A percentile compares a stretch with the other conserved stretches of the same genome.
Conservation (phyloP, 2,113 vertebrate species). For the Charina bottae region DNA sequence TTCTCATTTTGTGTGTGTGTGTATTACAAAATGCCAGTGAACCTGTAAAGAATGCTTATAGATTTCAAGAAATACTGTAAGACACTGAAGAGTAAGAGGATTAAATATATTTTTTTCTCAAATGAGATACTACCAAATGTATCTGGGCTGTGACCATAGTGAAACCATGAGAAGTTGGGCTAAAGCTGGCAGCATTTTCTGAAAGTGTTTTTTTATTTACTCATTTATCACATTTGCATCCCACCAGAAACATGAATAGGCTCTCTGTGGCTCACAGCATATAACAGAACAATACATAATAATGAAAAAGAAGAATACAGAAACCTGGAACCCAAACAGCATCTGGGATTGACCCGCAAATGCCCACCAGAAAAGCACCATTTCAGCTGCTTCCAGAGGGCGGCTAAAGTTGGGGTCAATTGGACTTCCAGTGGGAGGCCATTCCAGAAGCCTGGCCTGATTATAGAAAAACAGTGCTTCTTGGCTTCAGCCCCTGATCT, state of each 20-base stretch:
- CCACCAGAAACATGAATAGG: neutral
- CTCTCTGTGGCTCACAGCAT: neutral
- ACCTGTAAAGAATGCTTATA: neutral
- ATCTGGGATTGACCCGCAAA: neutral
- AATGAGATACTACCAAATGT: neutral
- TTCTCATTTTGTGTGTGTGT: neutral
- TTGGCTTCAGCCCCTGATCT: neutral
- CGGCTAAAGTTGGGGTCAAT: neutral
- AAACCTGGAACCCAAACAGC: neutral
- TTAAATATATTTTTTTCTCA: neutral
- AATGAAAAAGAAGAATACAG: neutral
- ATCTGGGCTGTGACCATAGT: neutral
- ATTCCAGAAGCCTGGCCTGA: neutral
- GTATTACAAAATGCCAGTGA: neutral
- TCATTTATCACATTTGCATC: neutral
- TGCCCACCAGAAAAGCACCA: neutral
- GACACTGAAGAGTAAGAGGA: neutral
- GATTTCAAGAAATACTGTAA: neutral
- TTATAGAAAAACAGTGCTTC: neutral
- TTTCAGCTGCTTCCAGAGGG: neutral
- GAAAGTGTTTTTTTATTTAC: neutral
- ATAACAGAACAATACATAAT: neutral
- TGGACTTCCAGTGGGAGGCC: neutral
- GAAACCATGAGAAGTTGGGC: neutral
- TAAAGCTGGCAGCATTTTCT: neutral